These are phyloP conservation scores for Elephas maximus DNA, from an alignment of 2,113 vertebrate species.

Conservation along the genomic window DNA sequence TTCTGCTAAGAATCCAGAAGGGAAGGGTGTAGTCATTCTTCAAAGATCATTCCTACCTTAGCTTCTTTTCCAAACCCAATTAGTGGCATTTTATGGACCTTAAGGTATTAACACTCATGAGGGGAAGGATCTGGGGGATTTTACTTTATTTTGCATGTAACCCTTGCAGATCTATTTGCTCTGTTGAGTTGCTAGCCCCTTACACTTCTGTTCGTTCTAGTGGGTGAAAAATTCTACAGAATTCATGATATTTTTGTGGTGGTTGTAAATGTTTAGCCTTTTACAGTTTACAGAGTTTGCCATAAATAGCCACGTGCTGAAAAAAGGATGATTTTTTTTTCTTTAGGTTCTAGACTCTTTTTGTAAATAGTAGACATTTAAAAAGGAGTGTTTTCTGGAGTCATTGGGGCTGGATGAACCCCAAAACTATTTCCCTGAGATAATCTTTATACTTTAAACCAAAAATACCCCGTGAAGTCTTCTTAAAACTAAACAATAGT, in stretches of 20 bases:
- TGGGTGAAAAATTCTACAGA: neutral
- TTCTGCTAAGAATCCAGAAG: neutral
- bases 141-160: neutral
- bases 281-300: neutral
- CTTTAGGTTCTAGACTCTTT: neutral
- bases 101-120: neutral
- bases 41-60: neutral
- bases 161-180: neutral
- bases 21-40: neutral
- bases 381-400: neutral
- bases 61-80: neutral
- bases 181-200: neutral
- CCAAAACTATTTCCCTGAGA: too few relatives aligned
- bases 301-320: neutral
- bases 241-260: neutral
- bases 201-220: neutral
- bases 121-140: fast-evolving
- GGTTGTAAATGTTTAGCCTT: neutral
- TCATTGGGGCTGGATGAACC: too few relatives aligned
- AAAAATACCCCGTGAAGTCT: neutral
- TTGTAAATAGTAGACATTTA: neutral
- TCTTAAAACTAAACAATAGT: neutral
- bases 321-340: neutral
- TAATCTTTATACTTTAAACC: neutral
- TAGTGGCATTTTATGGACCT: neutral